These are phyloP conservation scores for Zosterops hypoxanthus DNA, from an alignment of 2,113 vertebrate species.

Conservation along the genomic window DNA sequence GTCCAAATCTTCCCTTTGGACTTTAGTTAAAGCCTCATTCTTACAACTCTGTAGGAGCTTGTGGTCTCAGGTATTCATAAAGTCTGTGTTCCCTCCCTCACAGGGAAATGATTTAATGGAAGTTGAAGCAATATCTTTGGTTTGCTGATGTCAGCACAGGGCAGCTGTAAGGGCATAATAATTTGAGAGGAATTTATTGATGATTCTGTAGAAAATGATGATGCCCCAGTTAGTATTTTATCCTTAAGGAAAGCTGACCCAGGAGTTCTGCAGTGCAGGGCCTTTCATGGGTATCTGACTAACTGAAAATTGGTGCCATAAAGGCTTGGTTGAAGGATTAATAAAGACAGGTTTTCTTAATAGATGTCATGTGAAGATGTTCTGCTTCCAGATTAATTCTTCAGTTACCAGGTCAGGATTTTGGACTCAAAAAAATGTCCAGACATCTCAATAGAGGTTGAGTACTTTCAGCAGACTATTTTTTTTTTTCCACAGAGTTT, in stretches of 20 bases:
- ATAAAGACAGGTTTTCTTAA: background rate
- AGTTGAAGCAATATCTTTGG: background rate
- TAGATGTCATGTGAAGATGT: background rate
- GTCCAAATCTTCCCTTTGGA: background rate
- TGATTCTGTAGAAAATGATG: background rate
- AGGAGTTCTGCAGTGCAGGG: background rate
- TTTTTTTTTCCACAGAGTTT: background rate
- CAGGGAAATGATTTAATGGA: background rate
- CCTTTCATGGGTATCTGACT: background rate
- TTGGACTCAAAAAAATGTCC: background rate
- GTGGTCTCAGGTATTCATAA: background rate
- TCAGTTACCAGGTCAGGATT: background rate
- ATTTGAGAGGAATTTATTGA: background rate
- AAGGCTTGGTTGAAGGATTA: background rate
- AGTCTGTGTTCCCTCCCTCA: rapidly evolving
- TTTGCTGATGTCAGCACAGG: background rate
- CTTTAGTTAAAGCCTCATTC: background rate
- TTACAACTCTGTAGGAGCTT: background rate
- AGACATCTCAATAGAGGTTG: background rate
- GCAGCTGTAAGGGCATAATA: background rate
- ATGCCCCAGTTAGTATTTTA: background rate
- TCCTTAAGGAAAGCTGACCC: constrained; percentile 1
- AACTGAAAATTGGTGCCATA: background rate
- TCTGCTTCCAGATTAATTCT: background rate
- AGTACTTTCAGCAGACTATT: background rate